phyloP scores from a whole-genome alignment of 2,797 vertebrate genomes.

The Alcedo quadribrachys region DNA sequence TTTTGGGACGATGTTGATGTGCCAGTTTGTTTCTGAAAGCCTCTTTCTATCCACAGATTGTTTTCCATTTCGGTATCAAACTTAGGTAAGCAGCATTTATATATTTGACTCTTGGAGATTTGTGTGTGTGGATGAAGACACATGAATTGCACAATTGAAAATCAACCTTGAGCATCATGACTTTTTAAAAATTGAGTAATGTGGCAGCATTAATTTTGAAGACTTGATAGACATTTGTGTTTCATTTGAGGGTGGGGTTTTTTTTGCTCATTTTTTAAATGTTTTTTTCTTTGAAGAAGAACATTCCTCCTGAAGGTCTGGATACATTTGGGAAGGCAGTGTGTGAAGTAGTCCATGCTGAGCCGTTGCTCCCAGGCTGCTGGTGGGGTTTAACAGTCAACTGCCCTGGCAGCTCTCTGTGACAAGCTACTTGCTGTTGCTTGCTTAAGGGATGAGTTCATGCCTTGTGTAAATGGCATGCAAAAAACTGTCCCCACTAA shows the following conservation, averaged over 20 bases:
- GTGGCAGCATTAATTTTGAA: background rate
- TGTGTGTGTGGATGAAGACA: background rate
- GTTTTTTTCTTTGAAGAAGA: background rate
- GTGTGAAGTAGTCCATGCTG: background rate
- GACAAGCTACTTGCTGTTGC: background rate
- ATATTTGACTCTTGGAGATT: background rate
- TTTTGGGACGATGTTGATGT: background rate
- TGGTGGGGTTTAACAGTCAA: rapidly evolving
- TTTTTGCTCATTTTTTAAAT: background rate
- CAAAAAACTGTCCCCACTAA: background rate
- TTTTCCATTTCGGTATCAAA: slow-evolving; percentile 72
- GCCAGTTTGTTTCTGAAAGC: background rate
- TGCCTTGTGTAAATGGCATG: background rate
- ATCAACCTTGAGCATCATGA: rapidly evolving
- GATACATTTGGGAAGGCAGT: background rate
- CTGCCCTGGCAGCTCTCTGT: background rate
- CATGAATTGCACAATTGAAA: background rate
- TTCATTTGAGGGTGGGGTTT: background rate
- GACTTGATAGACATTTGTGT: background rate
- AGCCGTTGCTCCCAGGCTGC: background rate
- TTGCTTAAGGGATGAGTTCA: background rate
- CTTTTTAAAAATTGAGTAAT: background rate
- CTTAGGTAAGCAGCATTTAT: slow-evolving; percentile 70
- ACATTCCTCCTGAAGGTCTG: background rate
- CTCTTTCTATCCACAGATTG: slow-evolving; percentile 53